Evolutionary conservation across 2,797 vertebrate species (phyloP), one percentile per base, ranked within the genome.

Genomic region (Rallus crepitans): DNA sequence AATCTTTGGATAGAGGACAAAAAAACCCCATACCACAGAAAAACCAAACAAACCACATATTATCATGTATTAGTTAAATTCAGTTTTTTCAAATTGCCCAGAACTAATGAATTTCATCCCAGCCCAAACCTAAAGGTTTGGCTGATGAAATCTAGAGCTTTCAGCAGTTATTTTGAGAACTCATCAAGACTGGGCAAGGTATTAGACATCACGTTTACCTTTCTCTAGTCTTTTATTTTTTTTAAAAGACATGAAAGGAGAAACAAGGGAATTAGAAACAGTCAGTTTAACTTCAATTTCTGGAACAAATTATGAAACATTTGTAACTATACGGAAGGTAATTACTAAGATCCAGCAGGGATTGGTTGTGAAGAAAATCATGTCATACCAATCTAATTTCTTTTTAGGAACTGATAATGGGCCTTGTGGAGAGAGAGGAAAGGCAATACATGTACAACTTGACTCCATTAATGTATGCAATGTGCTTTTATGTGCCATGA

Each of bases 221-320:
- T 81, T 71, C 60, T 73, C n/a, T 77, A 73, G 7, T 10, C 25
- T 84, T 90, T 55, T 52, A 17, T 56, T 69, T 85, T 85, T 37
- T 81, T 89, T 37, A 21, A 39, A 91, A 91, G 40, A 69, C 45
- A 16, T 37, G 19, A 81, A 75, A 86, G 30, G 7, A 86, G 69
- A 55, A 89, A 39, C 16, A 57, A 88, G 15, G 37, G 21, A 90
- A 88, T 61, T 83, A 61, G 50, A 91, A 95, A 57, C 53, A 90
- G 42, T 28, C 79, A 56, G 56, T 87, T 89, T 77, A 75, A 68
- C 65, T 92, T 75, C 24, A 82, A 45, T 75, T 82, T 85, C 87
- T 86, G 66, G 55, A 83, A 85, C 50, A 90, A 91, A 86, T 72
- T 33, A 61, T 35, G 24, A 88, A 73, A 57, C 1, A 1, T 53